Evolutionary conservation across 2,113 vertebrate genomes (phyloP).

Genomic region (Corvus cornix): DNA sequence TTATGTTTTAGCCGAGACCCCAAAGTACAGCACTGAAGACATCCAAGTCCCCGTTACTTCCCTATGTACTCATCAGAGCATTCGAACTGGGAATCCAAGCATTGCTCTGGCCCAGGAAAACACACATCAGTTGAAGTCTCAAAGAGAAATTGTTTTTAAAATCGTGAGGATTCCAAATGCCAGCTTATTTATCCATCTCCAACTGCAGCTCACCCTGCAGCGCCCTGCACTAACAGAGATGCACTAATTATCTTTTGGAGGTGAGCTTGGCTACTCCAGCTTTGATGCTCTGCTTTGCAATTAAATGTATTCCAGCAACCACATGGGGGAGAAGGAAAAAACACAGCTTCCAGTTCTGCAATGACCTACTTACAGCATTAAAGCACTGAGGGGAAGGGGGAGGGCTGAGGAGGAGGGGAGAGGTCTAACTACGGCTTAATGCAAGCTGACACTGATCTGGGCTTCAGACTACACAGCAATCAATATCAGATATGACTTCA

Average conservation of each 20-base stretch:
- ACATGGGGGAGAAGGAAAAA: slow-evolving; percentile 28
- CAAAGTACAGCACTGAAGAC: neutral
- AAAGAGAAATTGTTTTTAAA: neutral
- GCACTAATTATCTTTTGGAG: slow-evolving; percentile 44
- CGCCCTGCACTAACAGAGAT: neutral
- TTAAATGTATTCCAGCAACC: slow-evolving; percentile 55
- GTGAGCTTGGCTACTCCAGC: slow-evolving; percentile 30
- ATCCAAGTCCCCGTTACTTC: fast-evolving
- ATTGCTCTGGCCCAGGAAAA: neutral
- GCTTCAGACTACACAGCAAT: slow-evolving; percentile 3
- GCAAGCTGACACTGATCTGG: slow-evolving; percentile 28
- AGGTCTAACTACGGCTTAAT: slow-evolving; percentile 50
- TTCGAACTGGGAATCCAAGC: neutral
- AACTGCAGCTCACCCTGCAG: slow-evolving; percentile 1
- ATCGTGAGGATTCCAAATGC: neutral
- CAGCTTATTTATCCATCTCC: neutral
- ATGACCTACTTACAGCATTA: slow-evolving; percentile 65
- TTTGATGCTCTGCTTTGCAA: slow-evolving; percentile 54
- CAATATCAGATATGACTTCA: slow-evolving; percentile 35
- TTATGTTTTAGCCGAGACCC: neutral
- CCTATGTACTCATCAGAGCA: too few relatives aligned
- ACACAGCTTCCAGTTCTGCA: slow-evolving; percentile 58
- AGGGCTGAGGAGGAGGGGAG: neutral
- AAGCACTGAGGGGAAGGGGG: slow-evolving; percentile 6
- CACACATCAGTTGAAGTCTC: neutral